Evolutionary conservation across 1,140 invertebrate genomes (phyloP).

Genomic region (Ladona fulva): DNA sequence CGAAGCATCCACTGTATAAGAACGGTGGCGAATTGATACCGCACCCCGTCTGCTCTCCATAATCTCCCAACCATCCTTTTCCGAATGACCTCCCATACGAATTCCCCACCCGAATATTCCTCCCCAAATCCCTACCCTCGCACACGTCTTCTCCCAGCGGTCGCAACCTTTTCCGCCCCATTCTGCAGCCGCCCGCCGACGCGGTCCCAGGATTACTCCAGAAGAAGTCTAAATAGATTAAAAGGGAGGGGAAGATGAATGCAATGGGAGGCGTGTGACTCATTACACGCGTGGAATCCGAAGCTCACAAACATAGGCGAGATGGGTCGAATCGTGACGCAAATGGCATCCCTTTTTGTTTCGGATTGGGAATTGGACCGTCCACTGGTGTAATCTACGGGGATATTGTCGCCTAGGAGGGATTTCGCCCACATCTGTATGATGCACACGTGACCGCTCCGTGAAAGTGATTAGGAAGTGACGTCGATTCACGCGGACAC

Average conservation of each 20-base stretch:
- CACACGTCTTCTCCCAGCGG: background rate
- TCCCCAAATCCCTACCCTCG: background rate
- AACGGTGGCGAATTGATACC: slow-evolving; percentile 7
- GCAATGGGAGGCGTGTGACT: background rate
- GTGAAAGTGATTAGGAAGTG: too few species aligned
- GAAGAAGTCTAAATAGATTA: background rate
- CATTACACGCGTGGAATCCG: background rate
- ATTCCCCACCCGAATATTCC: too few species aligned
- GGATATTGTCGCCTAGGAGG: too few species aligned
- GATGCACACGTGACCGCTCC: too few species aligned
- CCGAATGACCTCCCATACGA: background rate
- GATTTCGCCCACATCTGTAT: too few species aligned
- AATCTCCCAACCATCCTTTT: background rate
- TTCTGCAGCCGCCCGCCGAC: background rate
- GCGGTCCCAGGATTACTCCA: background rate
- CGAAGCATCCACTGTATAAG: background rate
- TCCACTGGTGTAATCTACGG: too few species aligned
- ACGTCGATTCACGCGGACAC: too few species aligned
- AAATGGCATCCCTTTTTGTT: background rate
- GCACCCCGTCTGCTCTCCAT: background rate
- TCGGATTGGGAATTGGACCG: too few species aligned
- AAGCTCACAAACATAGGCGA: background rate
- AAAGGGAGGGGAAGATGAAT: background rate
- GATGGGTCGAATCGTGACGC: background rate
- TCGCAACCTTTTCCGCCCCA: background rate